Base-by-base conservation (phyloP, 2,113 vertebrate genomes). In the Aspiorhynchus laticeps region DNA sequence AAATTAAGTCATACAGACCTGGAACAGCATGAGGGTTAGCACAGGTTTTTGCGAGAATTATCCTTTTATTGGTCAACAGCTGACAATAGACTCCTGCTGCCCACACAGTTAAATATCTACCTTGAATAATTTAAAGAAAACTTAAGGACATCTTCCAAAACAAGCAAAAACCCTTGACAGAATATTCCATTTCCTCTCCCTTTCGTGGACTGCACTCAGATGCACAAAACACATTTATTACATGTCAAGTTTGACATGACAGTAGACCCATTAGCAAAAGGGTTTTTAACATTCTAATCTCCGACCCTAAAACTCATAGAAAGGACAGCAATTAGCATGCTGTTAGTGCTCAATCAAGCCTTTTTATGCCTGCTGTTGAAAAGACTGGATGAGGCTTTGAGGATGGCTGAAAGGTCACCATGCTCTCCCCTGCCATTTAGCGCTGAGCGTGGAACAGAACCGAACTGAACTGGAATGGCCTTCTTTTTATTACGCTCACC, bases 311-410 rank as follows among this genome's bases (percentile, higher is more conserved):
- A 53, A 51, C 43, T 67, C n/a, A 38, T 36, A 83, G 65, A 79
- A 82, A 84, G 56, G 61, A 86, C 63, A 63, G 80, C 67, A 86
- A 88, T 88, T 86, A 88, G n/a, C 19, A 83, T 86, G 24, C 88
- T 36, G 77, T 88, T 83, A 86, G 48, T 17, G 61, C 73, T 76
- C 79, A 88, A 86, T 86, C 48, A 83, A 77, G 73, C 71, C 31
- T 71, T 82, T 38, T 53, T 17, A 38, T 38, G 19, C 71, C 56
- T 67, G 56, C 33, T 80, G 61, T 43, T 67, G 53, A 69, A 51
- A 17, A 89, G 53, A 84, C 71, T 2, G 41, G 69, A 82, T 10
- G 15, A n/a, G 21, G 81, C 43, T 73, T 63, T 80, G 3, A 77
- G 61, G 46, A 28, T 41, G 41, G 31, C 41, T 19, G 48, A 87